These are phyloP conservation scores for Gambusia affinis DNA, from an alignment of 2,113 vertebrate species.

Conservation along the genomic window DNA sequence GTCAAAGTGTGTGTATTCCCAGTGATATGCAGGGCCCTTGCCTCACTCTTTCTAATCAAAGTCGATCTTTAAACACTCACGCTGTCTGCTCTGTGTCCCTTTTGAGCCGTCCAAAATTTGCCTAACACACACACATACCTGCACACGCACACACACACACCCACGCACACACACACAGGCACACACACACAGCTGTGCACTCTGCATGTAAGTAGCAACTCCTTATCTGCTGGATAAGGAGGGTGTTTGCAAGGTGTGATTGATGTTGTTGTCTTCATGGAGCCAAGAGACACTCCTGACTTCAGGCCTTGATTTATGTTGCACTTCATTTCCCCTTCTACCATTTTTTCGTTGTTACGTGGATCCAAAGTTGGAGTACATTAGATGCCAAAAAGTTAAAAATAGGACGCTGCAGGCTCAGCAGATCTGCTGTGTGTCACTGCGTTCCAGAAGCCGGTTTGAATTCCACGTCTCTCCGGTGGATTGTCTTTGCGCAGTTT, in stretches of 20 bases:
- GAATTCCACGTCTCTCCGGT: background rate
- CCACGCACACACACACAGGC: background rate
- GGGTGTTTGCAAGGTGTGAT: constrained; percentile 39
- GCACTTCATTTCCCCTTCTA: constrained; percentile 20
- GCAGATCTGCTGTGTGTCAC: constrained; percentile 23
- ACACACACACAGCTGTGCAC: constrained; percentile 10
- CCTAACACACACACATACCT: background rate
- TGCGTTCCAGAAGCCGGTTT: background rate
- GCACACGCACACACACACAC: background rate
- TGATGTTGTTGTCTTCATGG: constrained; percentile 32
- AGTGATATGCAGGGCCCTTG: background rate
- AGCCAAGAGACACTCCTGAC: constrained; percentile 29
- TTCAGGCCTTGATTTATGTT: constrained; percentile 32
- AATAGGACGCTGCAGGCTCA: constrained; percentile 37
- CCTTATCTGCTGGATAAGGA: constrained; percentile 40
- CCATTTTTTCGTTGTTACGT: constrained; percentile 41
- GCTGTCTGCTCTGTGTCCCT: constrained; percentile 20
- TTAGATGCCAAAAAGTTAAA: constrained; percentile 37
- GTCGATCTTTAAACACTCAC: constrained; percentile 12
- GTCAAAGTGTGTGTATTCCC: background rate
- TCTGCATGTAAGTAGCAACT: constrained; percentile 26
- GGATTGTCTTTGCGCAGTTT: background rate
- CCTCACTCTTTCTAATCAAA: constrained; percentile 15
- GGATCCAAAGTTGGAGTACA: constrained; percentile 22
- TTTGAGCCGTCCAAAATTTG: constrained; percentile 29